These are phyloP conservation scores for Drosophila mojavensis DNA, from an alignment of 1,140 invertebrate species.

Conservation along the genomic window DNA sequence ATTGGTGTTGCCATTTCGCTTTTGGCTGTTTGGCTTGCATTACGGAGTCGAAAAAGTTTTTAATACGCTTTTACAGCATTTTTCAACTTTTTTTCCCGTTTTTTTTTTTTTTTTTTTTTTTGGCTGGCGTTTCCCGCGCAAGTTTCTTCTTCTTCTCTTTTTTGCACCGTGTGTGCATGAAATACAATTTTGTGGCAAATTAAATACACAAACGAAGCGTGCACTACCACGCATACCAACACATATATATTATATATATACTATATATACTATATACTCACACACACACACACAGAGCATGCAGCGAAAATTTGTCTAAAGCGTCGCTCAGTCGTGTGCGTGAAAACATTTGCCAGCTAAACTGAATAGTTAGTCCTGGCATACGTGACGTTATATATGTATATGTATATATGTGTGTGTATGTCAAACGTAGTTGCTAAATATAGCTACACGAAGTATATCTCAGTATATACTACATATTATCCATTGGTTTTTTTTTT, in stretches of 20 bases:
- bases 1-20: slow-evolving; percentile 49
- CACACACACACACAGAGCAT: slow-evolving; percentile 52
- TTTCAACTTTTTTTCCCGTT: slow-evolving; percentile 40
- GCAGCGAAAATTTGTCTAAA: slow-evolving; percentile 64
- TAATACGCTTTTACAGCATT: slow-evolving; percentile 71
- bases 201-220: slow-evolving; percentile 72
- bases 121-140: slow-evolving; percentile 14
- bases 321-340: slow-evolving; percentile 49
- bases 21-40: slow-evolving; percentile 54
- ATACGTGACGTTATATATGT: slow-evolving; percentile 28
- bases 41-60: slow-evolving; percentile 63
- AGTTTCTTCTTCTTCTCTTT: slow-evolving; percentile 37
- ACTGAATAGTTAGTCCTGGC: slow-evolving; percentile 32
- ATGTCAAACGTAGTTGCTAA: slow-evolving; percentile 12
- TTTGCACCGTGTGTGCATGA: slow-evolving; percentile 35
- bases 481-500: no score
- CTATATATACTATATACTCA: background rate
- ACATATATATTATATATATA: slow-evolving; percentile 8
- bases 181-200: slow-evolving; percentile 80
- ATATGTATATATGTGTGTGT: background rate
- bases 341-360: slow-evolving; percentile 56
- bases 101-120: slow-evolving; percentile 22
- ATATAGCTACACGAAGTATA: no score
- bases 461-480: no score
- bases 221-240: slow-evolving; percentile 32